phyloP scores from a whole-genome alignment of 2,888 invertebrate genomes.

The Electrophaes corylata region DNA sequence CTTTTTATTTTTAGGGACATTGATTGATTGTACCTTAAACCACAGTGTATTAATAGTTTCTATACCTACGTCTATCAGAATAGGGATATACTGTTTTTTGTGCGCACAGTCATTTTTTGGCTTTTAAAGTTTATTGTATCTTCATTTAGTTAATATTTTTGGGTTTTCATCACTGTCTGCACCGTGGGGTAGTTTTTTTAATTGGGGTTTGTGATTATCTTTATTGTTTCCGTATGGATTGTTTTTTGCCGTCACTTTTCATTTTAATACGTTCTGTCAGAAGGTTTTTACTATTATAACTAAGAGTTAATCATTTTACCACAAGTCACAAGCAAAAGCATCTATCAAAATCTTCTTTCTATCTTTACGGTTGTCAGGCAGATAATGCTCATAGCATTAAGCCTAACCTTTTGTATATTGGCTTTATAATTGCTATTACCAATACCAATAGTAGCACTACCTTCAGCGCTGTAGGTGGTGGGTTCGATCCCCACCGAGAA shows the following conservation, averaged over 20 bases:
- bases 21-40: slow-evolving; percentile 82
- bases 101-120: slow-evolving; percentile 52
- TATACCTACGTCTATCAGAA: slow-evolving; percentile 67
- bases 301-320: neutral
- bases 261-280: slow-evolving; percentile 18
- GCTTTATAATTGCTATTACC: too few relatives aligned
- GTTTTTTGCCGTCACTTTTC: slow-evolving; percentile 13
- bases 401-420: too few relatives aligned
- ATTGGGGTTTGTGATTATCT: slow-evolving; percentile 37
- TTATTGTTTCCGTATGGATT: slow-evolving; percentile 28
- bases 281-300: neutral
- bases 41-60: slow-evolving; percentile 17
- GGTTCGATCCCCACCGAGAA: too few relatives aligned
- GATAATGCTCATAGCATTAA: too few relatives aligned
- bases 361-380: too few relatives aligned
- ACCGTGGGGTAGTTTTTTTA: slow-evolving; percentile 39
- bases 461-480: too few relatives aligned
- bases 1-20: slow-evolving; percentile 80
- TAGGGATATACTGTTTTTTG: slow-evolving; percentile 76
- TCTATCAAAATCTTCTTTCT: too few relatives aligned
- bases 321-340: too few relatives aligned
- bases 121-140: slow-evolving; percentile 73
- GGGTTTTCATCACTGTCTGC: slow-evolving; percentile 42
- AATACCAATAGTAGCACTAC: too few relatives aligned
- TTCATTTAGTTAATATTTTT: slow-evolving; percentile 70